Evolutionary conservation across 1,140 invertebrate species (phyloP).

Genomic region (Lysiphlebus fabarum): DNA sequence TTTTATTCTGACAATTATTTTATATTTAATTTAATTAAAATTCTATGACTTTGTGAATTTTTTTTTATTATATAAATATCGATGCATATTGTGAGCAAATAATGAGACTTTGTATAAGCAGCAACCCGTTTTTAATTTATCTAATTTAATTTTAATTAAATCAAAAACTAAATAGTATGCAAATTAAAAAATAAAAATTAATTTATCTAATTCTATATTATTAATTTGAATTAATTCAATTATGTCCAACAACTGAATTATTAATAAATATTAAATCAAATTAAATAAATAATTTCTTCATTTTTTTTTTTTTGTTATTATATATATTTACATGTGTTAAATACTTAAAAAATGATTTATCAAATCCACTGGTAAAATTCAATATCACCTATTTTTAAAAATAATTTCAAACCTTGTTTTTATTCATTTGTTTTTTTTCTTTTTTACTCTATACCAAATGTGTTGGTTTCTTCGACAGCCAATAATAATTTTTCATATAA

Average conservation of each 20-base stretch:
- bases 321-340: no score
- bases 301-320: no score
- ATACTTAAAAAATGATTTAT: no score
- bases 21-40: not conserved
- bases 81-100: constrained; percentile 22
- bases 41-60: not conserved
- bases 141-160: not conserved
- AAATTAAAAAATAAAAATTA: no score
- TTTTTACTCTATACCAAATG: constrained; percentile 91
- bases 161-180: no score
- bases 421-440: no score
- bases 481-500: constrained; percentile 91
- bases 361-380: not conserved
- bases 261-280: no score
- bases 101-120: constrained; percentile 15
- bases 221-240: no score
- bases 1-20: not conserved
- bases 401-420: not conserved
- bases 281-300: no score
- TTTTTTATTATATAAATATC: constrained; percentile 12
- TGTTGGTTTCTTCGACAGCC: constrained; percentile 95
- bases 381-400: not conserved
- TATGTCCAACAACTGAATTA: no score
- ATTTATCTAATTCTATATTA: no score
- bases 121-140: constrained; percentile 1